Conservation (phyloP, 2,113 vertebrate species). For the Cololabis saira region DNA sequence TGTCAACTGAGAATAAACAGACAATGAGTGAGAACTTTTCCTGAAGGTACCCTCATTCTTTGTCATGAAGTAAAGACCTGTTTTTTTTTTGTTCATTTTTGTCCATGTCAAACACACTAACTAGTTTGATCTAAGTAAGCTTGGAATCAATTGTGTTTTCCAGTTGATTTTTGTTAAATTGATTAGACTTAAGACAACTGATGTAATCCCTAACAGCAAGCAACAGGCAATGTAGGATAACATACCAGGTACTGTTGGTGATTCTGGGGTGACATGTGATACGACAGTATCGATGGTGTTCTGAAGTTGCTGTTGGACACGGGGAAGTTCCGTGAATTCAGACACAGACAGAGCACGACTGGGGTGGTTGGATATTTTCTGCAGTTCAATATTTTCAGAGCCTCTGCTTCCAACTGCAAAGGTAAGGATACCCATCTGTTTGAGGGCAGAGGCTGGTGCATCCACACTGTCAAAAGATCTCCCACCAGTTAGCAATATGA, state of each 20-base stretch:
- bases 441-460: conserved; percentile 53
- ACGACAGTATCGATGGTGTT: conserved; percentile 30
- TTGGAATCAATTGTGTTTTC: too few relatives aligned
- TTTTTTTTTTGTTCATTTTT: too few relatives aligned
- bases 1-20: conserved; percentile 21
- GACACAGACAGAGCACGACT: conserved; percentile 12
- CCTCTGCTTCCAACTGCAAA: conserved; percentile 44
- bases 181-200: too few relatives aligned
- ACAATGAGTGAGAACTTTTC: not conserved
- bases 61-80: not conserved
- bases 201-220: not conserved
- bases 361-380: conserved; percentile 41
- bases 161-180: too few relatives aligned
- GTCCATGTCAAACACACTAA: too few relatives aligned
- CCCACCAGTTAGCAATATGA: conserved; percentile 67
- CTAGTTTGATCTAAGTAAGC: too few relatives aligned
- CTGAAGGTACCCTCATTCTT: not conserved
- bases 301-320: conserved; percentile 44
- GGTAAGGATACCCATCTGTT: conserved; percentile 49
- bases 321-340: conserved; percentile 75
- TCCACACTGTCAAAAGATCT: conserved; percentile 62
- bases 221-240: not conserved
- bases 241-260: conserved; percentile 29
- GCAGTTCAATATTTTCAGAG: conserved; percentile 32
- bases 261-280: not conserved